Conservation (phyloP, 64 coral and sea anemone genomes). For the Hydrozoanthus tunicans region DNA sequence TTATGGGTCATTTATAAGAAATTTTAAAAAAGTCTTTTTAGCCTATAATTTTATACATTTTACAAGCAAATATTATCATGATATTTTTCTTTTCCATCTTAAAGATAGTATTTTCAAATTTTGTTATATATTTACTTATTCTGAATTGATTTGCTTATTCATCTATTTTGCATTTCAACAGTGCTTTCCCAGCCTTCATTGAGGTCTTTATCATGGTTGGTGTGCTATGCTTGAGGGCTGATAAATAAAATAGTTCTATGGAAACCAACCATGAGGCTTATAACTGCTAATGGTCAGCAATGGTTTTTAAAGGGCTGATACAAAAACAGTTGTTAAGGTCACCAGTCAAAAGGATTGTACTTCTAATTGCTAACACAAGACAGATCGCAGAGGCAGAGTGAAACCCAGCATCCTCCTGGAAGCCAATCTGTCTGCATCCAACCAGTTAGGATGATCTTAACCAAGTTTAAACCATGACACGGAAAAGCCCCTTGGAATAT, state of each 20-base stretch:
- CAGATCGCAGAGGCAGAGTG: neutral
- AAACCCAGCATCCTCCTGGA: too few relatives aligned
- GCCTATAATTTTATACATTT: too few relatives aligned
- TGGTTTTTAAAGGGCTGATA: neutral
- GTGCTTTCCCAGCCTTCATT: slow-evolving; percentile 86
- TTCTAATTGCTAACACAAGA: neutral
- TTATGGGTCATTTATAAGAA: too few relatives aligned
- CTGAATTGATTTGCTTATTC: neutral
- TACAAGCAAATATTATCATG: too few relatives aligned
- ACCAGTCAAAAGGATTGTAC: neutral
- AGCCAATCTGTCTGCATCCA: too few relatives aligned
- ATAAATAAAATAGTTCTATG: slow-evolving; percentile 47
- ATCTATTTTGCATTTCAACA: slow-evolving; percentile 36
- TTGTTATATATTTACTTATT: too few relatives aligned
- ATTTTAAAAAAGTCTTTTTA: too few relatives aligned
- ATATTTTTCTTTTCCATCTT: too few relatives aligned
- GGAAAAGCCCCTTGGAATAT: too few relatives aligned
- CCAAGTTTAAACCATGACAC: too few relatives aligned
- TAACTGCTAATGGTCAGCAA: neutral
- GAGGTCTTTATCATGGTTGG: slow-evolving; percentile 81
- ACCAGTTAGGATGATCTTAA: too few relatives aligned
- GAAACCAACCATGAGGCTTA: neutral
- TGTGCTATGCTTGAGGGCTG: slow-evolving; percentile 79
- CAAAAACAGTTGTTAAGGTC: neutral
- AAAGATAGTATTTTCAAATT: too few relatives aligned